These are phyloP conservation scores for Cairina moschata DNA, from an alignment of 2,113 vertebrate species.

Conservation along the genomic window DNA sequence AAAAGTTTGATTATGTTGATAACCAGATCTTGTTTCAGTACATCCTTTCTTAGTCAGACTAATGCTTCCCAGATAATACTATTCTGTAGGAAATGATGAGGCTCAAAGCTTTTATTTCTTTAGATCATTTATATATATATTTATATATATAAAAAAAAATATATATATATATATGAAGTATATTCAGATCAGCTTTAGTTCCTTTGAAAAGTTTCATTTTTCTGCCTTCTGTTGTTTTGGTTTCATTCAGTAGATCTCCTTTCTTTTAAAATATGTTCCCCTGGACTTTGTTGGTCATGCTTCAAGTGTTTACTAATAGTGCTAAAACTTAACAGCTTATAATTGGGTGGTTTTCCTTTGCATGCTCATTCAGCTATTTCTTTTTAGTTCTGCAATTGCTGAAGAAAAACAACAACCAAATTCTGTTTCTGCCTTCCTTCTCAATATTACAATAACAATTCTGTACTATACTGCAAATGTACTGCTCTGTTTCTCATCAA, in stretches of 20 bases:
- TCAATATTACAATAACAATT: neutral
- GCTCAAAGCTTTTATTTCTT: neutral
- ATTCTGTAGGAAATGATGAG: neutral
- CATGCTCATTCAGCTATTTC: neutral
- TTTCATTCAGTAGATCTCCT: neutral
- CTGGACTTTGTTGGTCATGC: accelerated
- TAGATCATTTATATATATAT: neutral
- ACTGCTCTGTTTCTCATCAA: neutral
- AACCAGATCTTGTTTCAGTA: neutral
- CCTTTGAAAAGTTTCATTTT: neutral
- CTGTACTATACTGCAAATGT: accelerated
- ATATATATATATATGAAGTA: too few relatives aligned
- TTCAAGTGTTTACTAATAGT: neutral
- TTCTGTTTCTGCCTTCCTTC: neutral
- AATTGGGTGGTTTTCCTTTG: neutral
- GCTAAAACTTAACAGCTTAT: neutral
- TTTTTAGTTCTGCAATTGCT: neutral
- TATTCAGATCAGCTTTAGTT: neutral
- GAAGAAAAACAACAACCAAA: neutral
- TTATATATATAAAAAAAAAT: too few relatives aligned
- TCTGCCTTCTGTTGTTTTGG: neutral
- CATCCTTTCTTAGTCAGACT: neutral
- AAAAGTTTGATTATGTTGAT: neutral
- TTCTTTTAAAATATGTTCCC: neutral
- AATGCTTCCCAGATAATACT: neutral